Evolutionary conservation across 2,797 vertebrate genomes (phyloP).

Genomic region (Acipenser ruthenus): DNA sequence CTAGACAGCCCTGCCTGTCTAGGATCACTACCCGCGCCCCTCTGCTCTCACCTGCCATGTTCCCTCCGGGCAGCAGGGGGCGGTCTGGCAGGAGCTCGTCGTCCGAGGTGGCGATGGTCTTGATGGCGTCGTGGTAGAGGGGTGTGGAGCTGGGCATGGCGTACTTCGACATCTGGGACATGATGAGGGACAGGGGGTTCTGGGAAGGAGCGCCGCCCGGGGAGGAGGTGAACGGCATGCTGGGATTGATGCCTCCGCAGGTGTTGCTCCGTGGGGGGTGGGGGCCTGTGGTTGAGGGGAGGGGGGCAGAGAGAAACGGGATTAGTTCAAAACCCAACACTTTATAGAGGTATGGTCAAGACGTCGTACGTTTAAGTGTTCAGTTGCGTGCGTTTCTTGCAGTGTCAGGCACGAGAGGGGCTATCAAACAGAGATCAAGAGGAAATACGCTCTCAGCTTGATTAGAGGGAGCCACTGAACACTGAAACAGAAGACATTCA

Average conservation of each 20-base stretch:
- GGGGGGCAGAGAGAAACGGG: slow-evolving; percentile 31
- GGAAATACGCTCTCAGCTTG: background rate
- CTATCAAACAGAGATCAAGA: background rate
- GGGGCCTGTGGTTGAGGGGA: slow-evolving; percentile 40
- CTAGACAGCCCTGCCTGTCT: too few relatives aligned
- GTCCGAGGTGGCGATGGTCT: slow-evolving; percentile 94
- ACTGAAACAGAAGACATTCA: background rate
- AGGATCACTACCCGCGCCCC: too few relatives aligned
- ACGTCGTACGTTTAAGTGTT: too few relatives aligned
- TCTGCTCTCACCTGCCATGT: slow-evolving; percentile 66
- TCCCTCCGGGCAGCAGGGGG: slow-evolving; percentile 77
- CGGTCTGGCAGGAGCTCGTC: slow-evolving; percentile 89
- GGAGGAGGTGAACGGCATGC: slow-evolving; percentile 80
- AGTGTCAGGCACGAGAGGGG: background rate
- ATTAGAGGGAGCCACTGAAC: background rate
- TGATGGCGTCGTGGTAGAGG: slow-evolving; percentile 97
- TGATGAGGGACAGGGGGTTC: slow-evolving; percentile 94
- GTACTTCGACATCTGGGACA: slow-evolving; percentile 98
- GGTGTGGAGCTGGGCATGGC: slow-evolving; percentile 96
- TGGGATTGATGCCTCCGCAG: slow-evolving; percentile 73
- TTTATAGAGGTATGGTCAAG: background rate
- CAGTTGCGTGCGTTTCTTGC: too few relatives aligned
- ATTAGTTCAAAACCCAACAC: slow-evolving; percentile 10
- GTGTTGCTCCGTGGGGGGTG: slow-evolving; percentile 73
- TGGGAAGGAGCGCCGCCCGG: slow-evolving; percentile 76